Evolutionary conservation across 2,797 vertebrate species (phyloP).

Genomic region (Masticophis lateralis): DNA sequence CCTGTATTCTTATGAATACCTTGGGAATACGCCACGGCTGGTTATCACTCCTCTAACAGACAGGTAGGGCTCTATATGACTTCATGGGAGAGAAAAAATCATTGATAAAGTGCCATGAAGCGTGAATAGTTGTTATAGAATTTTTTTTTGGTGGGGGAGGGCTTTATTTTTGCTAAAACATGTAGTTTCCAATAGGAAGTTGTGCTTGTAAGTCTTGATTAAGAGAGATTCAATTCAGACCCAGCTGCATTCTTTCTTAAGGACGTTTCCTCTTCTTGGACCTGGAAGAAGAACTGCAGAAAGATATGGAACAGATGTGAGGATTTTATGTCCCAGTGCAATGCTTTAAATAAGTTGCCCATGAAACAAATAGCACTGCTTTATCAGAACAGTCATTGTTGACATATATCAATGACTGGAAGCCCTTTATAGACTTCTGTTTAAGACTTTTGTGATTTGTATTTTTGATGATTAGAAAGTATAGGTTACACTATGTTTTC

Average conservation of each 20-base stretch:
- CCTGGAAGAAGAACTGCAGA: background rate
- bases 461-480: background rate
- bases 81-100: background rate
- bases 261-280: background rate
- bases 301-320: no score
- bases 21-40: constrained; percentile 92
- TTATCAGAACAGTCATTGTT: background rate
- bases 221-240: background rate
- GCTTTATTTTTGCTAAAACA: background rate
- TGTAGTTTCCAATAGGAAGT: background rate
- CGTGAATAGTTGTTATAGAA: background rate
- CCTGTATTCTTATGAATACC: constrained; percentile 92
- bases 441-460: background rate
- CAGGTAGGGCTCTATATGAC: constrained; percentile 73
- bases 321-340: background rate
- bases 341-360: background rate
- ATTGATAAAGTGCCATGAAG: background rate
- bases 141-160: background rate
- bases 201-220: background rate
- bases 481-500: background rate
- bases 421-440: background rate
- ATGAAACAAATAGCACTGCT: background rate
- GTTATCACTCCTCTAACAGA: constrained; percentile 97
- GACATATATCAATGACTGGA: background rate
- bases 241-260: background rate